A percentile compares a stretch with the other conserved stretches of the same genome.
Conservation (phyloP, 2,113 vertebrate species). For the Gymnobelideus leadbeateri region DNA sequence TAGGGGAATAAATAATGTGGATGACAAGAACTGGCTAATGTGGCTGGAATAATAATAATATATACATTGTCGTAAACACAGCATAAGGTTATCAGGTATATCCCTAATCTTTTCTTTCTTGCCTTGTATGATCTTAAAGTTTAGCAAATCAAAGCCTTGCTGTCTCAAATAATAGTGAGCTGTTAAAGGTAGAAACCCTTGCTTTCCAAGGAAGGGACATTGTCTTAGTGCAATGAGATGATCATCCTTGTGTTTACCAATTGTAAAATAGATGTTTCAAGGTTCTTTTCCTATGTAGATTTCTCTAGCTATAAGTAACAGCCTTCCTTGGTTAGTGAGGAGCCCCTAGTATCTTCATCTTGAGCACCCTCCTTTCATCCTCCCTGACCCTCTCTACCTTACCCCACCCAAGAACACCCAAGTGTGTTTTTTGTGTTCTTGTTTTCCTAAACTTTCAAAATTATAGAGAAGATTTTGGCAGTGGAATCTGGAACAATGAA, state of each 20-base stretch:
- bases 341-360: not conserved
- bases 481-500: slow-evolving; percentile 47
- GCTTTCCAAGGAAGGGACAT: not conserved
- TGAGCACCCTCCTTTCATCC: not conserved
- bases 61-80: not conserved
- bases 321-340: slow-evolving; percentile 2
- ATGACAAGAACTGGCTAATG: not conserved
- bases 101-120: not conserved
- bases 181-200: too few relatives aligned
- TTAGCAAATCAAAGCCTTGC: not conserved
- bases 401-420: slow-evolving; percentile 26
- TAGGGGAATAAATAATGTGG: not conserved
- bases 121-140: not conserved
- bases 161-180: not conserved
- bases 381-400: not conserved
- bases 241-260: not conserved
- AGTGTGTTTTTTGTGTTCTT: not conserved
- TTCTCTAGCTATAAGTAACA: slow-evolving; percentile 18
- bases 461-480: slow-evolving; percentile 33
- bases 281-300: not conserved
- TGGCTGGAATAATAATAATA: not conserved
- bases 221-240: not conserved
- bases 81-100: not conserved
- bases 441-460: slow-evolving; percentile 47
- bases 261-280: not conserved